These are phyloP conservation scores for Bubo bubo DNA, from an alignment of 2,113 vertebrate species.

Conservation along the genomic window DNA sequence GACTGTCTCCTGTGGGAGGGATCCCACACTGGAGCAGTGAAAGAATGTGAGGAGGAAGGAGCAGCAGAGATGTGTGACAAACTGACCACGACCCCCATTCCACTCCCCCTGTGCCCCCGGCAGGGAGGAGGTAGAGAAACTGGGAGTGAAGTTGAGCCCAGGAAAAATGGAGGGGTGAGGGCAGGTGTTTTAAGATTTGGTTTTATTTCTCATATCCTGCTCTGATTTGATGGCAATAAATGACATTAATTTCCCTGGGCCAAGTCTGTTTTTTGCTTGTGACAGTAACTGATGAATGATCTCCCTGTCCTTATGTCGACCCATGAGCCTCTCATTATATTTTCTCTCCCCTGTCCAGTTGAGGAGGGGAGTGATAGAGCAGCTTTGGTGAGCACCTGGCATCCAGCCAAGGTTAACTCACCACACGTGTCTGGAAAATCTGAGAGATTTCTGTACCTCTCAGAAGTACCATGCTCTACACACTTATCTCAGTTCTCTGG, in stretches of 20 bases:
- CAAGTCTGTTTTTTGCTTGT: neutral
- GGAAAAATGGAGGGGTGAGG: neutral
- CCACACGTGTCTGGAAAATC: neutral
- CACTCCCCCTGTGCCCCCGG: neutral
- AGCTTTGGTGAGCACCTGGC: neutral
- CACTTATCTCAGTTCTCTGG: neutral
- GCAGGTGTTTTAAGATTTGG: neutral
- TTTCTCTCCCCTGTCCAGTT: neutral
- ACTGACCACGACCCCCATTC: neutral
- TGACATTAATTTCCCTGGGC: neutral
- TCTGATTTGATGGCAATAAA: neutral
- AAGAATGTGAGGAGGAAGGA: neutral
- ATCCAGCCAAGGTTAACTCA: neutral
- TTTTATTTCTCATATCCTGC: neutral
- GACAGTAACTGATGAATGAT: neutral
- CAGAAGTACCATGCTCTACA: neutral
- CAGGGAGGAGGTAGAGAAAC: neutral
- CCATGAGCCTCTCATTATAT: neutral
- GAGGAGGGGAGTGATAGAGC: neutral
- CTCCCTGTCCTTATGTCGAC: neutral
- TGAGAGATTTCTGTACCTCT: neutral
- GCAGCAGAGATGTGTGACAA: neutral
- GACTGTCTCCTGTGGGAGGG: neutral
- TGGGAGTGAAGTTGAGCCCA: neutral
- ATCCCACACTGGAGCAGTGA: neutral